phyloP scores from a whole-genome alignment of 2,888 invertebrate species.

The Drosophila eohydei region DNA sequence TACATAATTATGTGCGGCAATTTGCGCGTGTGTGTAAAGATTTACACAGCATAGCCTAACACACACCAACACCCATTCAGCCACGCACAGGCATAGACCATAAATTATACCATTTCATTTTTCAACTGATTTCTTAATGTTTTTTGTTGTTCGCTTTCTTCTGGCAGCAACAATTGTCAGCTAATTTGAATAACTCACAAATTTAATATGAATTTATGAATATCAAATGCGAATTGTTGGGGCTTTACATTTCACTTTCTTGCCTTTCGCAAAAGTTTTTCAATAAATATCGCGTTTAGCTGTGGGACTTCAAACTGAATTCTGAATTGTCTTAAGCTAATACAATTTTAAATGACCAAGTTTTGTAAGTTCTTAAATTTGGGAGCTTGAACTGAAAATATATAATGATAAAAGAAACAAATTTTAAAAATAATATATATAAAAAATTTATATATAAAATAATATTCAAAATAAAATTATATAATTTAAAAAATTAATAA shows the following conservation, averaged over 20 bases:
- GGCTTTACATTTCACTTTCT: conserved; percentile 21
- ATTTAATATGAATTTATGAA: conserved; percentile 13
- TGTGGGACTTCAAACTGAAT: conserved; percentile 8
- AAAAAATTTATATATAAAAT: too few species aligned
- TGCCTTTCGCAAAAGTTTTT: conserved; percentile 43
- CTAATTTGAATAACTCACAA: conserved; percentile 40
- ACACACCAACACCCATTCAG: conserved; percentile 14
- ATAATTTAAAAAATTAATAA: too few species aligned
- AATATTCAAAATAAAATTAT: too few species aligned
- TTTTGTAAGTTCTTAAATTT: neutral
- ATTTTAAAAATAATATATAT: too few species aligned
- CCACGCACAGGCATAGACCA: conserved; percentile 5
- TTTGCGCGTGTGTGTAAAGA: conserved; percentile 71
- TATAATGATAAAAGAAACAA: too few species aligned
- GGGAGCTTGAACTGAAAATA: neutral
- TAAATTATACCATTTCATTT: conserved; percentile 48
- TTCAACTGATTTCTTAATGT: conserved; percentile 15
- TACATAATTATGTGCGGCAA: conserved; percentile 80
- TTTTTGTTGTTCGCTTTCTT: conserved; percentile 19
- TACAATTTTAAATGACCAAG: neutral
- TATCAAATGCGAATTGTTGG: conserved; percentile 23
- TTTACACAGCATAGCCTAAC: conserved; percentile 50
- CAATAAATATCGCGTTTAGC: conserved; percentile 35
- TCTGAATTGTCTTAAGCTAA: conserved; percentile 1
- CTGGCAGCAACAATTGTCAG: conserved; percentile 51